Conservation (phyloP, 1,140 invertebrate species). For the Pseudomyrmex sp. region DNA sequence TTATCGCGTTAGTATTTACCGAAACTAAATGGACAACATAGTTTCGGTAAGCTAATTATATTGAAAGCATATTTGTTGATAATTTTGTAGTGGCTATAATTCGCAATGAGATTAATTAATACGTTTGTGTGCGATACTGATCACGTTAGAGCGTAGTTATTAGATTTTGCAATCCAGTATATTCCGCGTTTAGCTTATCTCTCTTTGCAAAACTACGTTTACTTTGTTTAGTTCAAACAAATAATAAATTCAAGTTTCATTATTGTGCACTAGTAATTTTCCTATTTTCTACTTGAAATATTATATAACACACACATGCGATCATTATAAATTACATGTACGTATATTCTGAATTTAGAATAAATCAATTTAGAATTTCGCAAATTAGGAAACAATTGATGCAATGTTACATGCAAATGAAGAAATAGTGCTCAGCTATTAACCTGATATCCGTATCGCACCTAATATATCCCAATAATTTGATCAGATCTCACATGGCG, state of each 20-base stretch:
- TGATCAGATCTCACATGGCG: slow-evolving; percentile 32
- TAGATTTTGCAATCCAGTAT: slow-evolving; percentile 42
- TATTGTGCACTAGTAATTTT: too few species aligned
- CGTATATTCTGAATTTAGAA: too few species aligned
- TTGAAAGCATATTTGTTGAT: slow-evolving; percentile 56
- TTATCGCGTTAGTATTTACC: slow-evolving; percentile 47
- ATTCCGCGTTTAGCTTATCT: slow-evolving; percentile 8
- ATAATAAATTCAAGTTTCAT: not conserved
- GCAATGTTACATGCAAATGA: not conserved
- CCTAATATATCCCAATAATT: slow-evolving; percentile 39
- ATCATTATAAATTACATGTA: too few species aligned
- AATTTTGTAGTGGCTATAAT: slow-evolving; percentile 55
- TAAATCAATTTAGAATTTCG: not conserved
- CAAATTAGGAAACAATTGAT: not conserved
- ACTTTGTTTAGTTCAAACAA: slow-evolving; percentile 8
- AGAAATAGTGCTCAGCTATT: not conserved
- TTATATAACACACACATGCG: too few species aligned
- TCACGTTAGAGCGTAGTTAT: slow-evolving; percentile 15
- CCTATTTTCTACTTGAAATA: too few species aligned
- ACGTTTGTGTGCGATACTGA: slow-evolving; percentile 24
- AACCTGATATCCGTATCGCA: not conserved
- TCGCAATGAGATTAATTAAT: slow-evolving; percentile 50
- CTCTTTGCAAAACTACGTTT: not conserved
- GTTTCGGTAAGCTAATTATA: slow-evolving; percentile 65
- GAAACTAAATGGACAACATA: slow-evolving; percentile 52